Base-by-base conservation (phyloP, 2,113 vertebrate genomes). In the Cardinalis cardinalis region DNA sequence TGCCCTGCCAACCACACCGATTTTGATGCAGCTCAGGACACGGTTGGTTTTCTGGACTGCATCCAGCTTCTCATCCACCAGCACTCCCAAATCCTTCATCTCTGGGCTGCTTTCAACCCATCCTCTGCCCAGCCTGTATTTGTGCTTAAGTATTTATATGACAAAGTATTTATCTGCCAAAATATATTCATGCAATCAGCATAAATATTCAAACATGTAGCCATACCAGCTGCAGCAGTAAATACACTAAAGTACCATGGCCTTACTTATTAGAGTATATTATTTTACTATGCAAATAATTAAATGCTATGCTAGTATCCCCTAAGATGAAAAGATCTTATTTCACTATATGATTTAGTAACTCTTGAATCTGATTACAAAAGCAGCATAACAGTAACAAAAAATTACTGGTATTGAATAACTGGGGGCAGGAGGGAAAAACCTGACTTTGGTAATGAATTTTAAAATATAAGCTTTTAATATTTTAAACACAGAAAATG, bases 281-380 rank as follows among this genome's bases (percentile, higher is more conserved):
- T 68, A 68, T 66, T 88, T 61, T 83, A 14, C 59, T 59, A 48
- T 51, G 16, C 78, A 84, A 92, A 87, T 17, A 85, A 84, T n/a
- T 58, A 89, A 80, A 80, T 36, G 18, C 21, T 77, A 52, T 29
- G 36, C 32, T 58, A 72, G 12, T 56, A 88, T 34, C 4, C 31
- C 11, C 26, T 20, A 75, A 51, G 26, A 90, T 46, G 5, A 82
- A 65, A 52, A 73, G 2, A 65, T 64, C 29, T 49, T 53, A 78
- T 84, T 91, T 89, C 44, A 84, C 9, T n/a, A 55, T 23, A 90
- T 31, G 16, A 69, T 55, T 74, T 61, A 77, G 53, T 29, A 91
- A 32, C 24, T 86, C 31, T 21, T 83, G 31, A 70, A 65, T 75
- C 63, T 80, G 24, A 80, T 49, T 84, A 80, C 20, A 65, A 93